These are phyloP conservation scores for Punctoribates punctum DNA, from an alignment of 2,888 invertebrate species.

Conservation along the genomic window DNA sequence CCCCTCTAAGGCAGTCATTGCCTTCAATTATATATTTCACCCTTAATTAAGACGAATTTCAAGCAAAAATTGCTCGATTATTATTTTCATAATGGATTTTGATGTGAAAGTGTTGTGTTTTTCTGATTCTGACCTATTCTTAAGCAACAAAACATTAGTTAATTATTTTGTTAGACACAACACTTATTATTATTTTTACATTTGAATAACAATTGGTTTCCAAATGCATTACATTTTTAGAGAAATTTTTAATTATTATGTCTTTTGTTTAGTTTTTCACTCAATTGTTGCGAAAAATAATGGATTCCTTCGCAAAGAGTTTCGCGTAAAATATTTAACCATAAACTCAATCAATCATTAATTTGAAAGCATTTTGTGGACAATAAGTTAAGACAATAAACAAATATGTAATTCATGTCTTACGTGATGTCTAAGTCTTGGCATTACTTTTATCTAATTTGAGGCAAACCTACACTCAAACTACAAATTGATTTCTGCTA, in stretches of 20 bases:
- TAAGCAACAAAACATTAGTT: neutral
- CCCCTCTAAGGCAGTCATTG: no score
- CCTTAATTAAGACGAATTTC: no score
- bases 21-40: no score
- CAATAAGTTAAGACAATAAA: neutral
- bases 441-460: neutral
- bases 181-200: neutral
- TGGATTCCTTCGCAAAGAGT: neutral
- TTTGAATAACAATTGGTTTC: neutral
- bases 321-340: neutral
- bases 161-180: neutral
- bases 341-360: neutral
- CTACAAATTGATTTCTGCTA: neutral
- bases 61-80: no score
- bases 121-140: neutral
- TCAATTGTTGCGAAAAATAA: neutral
- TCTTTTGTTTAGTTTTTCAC: neutral
- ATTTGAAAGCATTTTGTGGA: neutral
- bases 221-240: neutral
- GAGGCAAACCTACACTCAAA: neutral
- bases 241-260: constrained; percentile 1
- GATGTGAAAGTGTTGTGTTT: neutral
- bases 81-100: no score
- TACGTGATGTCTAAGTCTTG: neutral
- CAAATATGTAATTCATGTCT: neutral